These are phyloP conservation scores for Uloborus plumipes DNA, from an alignment of 2,888 invertebrate species.

Conservation along the genomic window DNA sequence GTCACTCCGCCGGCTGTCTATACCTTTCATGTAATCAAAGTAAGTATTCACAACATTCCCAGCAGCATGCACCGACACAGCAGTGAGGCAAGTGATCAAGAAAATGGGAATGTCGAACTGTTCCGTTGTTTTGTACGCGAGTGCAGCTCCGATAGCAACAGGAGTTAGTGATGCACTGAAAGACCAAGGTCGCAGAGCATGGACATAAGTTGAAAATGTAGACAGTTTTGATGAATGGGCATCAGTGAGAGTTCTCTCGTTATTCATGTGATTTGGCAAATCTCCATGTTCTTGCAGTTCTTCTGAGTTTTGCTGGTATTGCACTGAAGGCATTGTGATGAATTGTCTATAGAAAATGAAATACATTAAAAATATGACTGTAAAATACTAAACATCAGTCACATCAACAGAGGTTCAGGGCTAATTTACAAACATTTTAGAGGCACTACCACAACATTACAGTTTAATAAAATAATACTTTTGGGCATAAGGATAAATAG, in stretches of 20 bases:
- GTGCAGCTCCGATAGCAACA: slow-evolving; percentile 87
- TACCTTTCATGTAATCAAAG: slow-evolving; percentile 93
- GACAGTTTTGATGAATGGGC: slow-evolving; percentile 33
- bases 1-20: slow-evolving; percentile 86
- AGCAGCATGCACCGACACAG: slow-evolving; percentile 93
- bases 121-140: slow-evolving; percentile 83
- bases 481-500: too few species aligned
- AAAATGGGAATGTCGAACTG: slow-evolving; percentile 86
- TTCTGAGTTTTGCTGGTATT: slow-evolving; percentile 28
- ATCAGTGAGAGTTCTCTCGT: background rate
- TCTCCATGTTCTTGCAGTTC: slow-evolving; percentile 28
- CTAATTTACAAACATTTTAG: too few species aligned
- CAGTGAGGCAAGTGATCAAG: slow-evolving; percentile 85
- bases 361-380: background rate
- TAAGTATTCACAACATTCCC: slow-evolving; percentile 97
- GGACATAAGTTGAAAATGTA: slow-evolving; percentile 77
- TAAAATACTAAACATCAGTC: too few species aligned
- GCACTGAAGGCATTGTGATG: slow-evolving; percentile 43
- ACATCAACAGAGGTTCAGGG: too few species aligned
- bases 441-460: too few species aligned
- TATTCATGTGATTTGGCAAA: slow-evolving; percentile 22
- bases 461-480: too few species aligned
- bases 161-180: slow-evolving; percentile 92
- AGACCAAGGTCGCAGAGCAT: slow-evolving; percentile 94
- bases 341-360: slow-evolving; percentile 16